Percentiles rank a stretch among this genome's conserved stretches.
Conservation (phyloP, 2,888 invertebrate genomes). For the Caenorhabditis wallacei region DNA sequence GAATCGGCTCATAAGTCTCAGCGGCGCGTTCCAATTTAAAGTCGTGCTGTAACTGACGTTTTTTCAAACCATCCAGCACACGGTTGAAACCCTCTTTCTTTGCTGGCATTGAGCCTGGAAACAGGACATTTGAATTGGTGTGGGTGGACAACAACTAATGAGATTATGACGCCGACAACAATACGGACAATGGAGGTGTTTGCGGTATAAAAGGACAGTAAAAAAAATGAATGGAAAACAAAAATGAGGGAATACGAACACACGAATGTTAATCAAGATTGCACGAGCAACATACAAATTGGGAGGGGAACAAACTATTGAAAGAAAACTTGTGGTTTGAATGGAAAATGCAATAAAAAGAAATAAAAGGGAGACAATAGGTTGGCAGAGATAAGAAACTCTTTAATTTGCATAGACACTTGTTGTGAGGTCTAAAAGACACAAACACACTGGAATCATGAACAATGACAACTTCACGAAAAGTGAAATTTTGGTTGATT, state of each 20-base stretch:
- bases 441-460: too few species aligned
- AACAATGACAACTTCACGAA: neutral
- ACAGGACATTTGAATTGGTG: neutral
- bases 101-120: constrained; percentile 63
- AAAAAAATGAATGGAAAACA: constrained; percentile 16
- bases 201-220: constrained; percentile 38
- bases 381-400: constrained; percentile 37
- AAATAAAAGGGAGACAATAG: neutral
- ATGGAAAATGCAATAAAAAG: constrained; percentile 29
- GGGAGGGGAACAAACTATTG: constrained; percentile 17
- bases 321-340: neutral
- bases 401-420: constrained; percentile 47
- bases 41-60: constrained; percentile 78
- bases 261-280: constrained; percentile 9
- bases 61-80: constrained; percentile 79
- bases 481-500: constrained; percentile 22
- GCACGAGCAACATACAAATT: constrained; percentile 2
- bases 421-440: constrained; percentile 40
- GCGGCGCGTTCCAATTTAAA: constrained; percentile 78
- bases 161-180: constrained; percentile 47
- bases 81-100: constrained; percentile 78
- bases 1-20: constrained; percentile 74
- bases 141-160: constrained; percentile 11
- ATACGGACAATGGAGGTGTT: constrained; percentile 22
- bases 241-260: neutral